phyloP scores from a whole-genome alignment of 2,888 invertebrate species.

The Polyploca ridens region DNA sequence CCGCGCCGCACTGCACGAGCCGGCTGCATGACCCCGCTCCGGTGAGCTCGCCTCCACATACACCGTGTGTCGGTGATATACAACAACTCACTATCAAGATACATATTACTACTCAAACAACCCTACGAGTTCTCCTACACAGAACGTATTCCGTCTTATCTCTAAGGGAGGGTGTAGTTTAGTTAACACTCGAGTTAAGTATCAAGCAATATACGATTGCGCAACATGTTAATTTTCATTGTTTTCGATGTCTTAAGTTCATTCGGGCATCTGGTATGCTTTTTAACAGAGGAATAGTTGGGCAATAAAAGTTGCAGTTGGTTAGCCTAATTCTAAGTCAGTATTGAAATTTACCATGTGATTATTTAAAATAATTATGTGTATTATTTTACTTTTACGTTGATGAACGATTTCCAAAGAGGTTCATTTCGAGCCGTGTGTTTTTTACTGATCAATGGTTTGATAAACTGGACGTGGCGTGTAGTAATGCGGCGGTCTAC shows the following conservation, averaged over 20 bases:
- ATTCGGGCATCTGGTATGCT: neutral
- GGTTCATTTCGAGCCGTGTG: conserved; percentile 11
- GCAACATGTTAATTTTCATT: conserved; percentile 6
- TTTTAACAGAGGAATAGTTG: neutral
- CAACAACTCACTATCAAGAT: neutral
- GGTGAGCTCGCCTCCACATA: neutral
- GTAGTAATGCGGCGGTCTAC: neutral
- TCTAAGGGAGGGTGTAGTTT: neutral
- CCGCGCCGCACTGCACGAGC: conserved; percentile 14
- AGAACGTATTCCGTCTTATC: neutral
- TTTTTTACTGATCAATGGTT: neutral
- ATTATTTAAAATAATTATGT: conserved; percentile 10
- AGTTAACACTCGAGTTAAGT: neutral
- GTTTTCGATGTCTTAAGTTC: neutral
- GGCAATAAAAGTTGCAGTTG: neutral
- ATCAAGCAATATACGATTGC: neutral
- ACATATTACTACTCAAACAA: neutral
- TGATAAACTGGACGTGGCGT: neutral
- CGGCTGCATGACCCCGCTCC: no score
- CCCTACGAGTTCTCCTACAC: neutral
- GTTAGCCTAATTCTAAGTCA: conserved; percentile 10
- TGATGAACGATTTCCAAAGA: conserved; percentile 13
- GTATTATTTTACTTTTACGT: conserved; percentile 12
- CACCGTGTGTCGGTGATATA: neutral
- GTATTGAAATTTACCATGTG: conserved; percentile 12